Percentiles rank a stretch among this genome's conserved stretches.
These are phyloP conservation scores for Hyphantria cunea DNA, from an alignment of 1,140 invertebrate genomes.

Conservation along the genomic window DNA sequence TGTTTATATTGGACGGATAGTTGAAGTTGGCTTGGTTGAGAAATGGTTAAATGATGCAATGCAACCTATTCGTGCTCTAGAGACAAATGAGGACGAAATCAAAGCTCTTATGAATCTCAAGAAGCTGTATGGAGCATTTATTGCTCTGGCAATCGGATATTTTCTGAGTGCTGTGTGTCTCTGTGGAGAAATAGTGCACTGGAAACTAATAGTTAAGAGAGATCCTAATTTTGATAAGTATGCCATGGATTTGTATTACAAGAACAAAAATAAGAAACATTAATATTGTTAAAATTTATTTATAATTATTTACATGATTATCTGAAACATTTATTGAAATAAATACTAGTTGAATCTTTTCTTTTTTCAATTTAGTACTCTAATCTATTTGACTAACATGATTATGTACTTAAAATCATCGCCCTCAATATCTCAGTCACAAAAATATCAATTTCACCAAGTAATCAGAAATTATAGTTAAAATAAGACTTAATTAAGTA, in stretches of 20 bases:
- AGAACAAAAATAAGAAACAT: slow-evolving; percentile 65
- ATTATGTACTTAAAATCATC: background rate
- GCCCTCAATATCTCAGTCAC: slow-evolving; percentile 2
- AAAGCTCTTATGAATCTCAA: slow-evolving; percentile 89
- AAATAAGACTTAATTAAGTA: background rate
- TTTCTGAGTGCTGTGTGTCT: slow-evolving; percentile 83
- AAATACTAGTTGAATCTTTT: slow-evolving; percentile 40
- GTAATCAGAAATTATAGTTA: background rate
- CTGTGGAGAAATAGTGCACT: slow-evolving; percentile 85
- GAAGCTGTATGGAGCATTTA: slow-evolving; percentile 89
- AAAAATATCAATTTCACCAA: too few relatives aligned
- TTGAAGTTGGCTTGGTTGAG: slow-evolving; percentile 88
- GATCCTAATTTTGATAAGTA: slow-evolving; percentile 89
- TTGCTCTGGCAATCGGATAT: slow-evolving; percentile 87
- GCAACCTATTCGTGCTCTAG: slow-evolving; percentile 70
- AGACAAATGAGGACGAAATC: slow-evolving; percentile 74
- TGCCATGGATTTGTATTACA: slow-evolving; percentile 82
- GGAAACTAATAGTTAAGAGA: slow-evolving; percentile 84
- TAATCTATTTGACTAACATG: too few relatives aligned
- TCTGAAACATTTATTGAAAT: slow-evolving; percentile 8
- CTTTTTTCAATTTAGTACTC: background rate
- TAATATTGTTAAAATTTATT: slow-evolving; percentile 33
- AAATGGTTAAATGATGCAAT: slow-evolving; percentile 91
- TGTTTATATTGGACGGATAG: slow-evolving; percentile 84
- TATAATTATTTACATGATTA: slow-evolving; percentile 37